Conservation (phyloP, 2,888 invertebrate genomes). For the Iphiclides podalirius region DNA sequence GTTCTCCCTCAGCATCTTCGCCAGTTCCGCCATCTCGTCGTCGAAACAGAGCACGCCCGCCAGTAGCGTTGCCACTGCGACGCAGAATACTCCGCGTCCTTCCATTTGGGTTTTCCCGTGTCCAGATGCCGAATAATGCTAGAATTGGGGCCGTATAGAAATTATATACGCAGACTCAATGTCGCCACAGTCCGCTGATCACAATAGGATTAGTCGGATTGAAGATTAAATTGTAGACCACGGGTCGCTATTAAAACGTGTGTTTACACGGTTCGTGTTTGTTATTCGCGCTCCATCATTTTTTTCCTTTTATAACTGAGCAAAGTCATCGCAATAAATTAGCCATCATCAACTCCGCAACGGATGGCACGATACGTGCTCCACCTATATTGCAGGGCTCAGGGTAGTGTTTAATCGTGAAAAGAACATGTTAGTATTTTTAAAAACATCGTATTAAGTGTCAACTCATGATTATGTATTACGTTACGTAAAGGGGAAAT, state of each 20-base stretch:
- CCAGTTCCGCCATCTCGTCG: constrained; percentile 65
- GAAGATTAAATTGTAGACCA: constrained; percentile 3
- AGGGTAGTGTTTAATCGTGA: background rate
- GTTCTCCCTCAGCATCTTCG: constrained; percentile 57
- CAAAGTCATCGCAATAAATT: constrained; percentile 47
- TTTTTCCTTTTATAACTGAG: constrained; percentile 32
- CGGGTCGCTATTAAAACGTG: constrained; percentile 22
- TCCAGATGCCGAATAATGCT: background rate
- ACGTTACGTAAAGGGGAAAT: background rate
- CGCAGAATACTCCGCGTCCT: constrained; percentile 14
- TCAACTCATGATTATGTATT: background rate
- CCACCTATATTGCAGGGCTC: constrained; percentile 17
- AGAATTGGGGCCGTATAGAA: background rate
- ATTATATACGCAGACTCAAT: constrained; percentile 12
- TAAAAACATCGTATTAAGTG: constrained; percentile 14
- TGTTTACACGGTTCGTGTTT: constrained; percentile 20
- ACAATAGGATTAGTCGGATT: constrained; percentile 4
- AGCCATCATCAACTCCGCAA: constrained; percentile 23
- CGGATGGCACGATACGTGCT: constrained; percentile 28
- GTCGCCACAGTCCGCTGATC: constrained; percentile 10
- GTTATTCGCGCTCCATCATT: constrained; percentile 30
- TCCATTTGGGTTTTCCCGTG: constrained; percentile 18
- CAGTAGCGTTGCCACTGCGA: constrained; percentile 23
- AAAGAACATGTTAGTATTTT: background rate
- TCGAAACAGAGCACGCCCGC: constrained; percentile 40